These are phyloP conservation scores for Meloidogyne hapla DNA, from an alignment of 1,140 invertebrate species.

Conservation along the genomic window DNA sequence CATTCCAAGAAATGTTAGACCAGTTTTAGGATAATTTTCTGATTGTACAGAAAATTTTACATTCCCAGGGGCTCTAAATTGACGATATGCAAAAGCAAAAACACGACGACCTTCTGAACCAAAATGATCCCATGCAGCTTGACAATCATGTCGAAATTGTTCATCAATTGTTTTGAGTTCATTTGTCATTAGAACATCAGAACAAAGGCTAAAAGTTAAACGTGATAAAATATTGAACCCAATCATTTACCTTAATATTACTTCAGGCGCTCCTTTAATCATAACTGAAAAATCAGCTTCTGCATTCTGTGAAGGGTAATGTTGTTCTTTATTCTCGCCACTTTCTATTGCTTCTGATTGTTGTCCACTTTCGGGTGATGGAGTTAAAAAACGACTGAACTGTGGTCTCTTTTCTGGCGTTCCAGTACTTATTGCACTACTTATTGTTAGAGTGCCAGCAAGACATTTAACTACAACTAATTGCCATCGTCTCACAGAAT, in stretches of 20 bases:
- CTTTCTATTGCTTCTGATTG: slow-evolving; percentile 17
- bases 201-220: slow-evolving; percentile 47
- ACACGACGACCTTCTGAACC: slow-evolving; percentile 57
- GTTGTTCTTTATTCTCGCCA: not conserved
- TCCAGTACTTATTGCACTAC: slow-evolving; percentile 10
- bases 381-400: slow-evolving; percentile 23
- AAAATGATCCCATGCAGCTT: slow-evolving; percentile 43
- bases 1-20: slow-evolving; percentile 57
- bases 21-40: slow-evolving; percentile 47
- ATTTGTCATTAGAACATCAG: slow-evolving; percentile 37
- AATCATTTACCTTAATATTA: slow-evolving; percentile 1
- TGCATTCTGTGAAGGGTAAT: not conserved
- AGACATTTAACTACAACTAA: slow-evolving; percentile 55
- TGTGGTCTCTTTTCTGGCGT: slow-evolving; percentile 7
- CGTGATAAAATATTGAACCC: not conserved
- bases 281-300: slow-evolving; percentile 50
- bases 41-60: slow-evolving; percentile 42
- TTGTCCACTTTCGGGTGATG: slow-evolving; percentile 9
- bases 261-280: slow-evolving; percentile 62
- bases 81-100: slow-evolving; percentile 56
- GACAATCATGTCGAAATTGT: slow-evolving; percentile 55
- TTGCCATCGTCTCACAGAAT: slow-evolving; percentile 60
- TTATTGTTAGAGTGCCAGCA: slow-evolving; percentile 22
- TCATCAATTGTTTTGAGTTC: slow-evolving; percentile 54
- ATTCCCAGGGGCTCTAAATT: slow-evolving; percentile 41